Evolutionary conservation across 2,797 vertebrate species (phyloP).

Genomic region (Cottoperca gobio): DNA sequence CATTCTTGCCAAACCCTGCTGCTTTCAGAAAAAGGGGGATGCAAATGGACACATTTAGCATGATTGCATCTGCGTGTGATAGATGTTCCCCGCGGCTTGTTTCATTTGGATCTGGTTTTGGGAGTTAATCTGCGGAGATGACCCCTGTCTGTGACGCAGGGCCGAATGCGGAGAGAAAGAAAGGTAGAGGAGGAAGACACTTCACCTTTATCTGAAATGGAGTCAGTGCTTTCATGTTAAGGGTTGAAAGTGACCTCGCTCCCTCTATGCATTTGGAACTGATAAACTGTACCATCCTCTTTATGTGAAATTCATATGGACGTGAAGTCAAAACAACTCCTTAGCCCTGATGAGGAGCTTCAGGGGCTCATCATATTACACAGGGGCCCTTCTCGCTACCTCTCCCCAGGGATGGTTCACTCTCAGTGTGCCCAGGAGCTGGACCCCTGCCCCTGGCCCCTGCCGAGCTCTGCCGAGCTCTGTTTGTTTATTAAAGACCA

Average conservation of each 20-base stretch:
- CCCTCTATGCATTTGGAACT: slow-evolving; percentile 1
- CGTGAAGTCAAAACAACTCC: slow-evolving; percentile 26
- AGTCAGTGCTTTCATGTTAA: slow-evolving; percentile 46
- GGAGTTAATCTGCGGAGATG: slow-evolving; percentile 78
- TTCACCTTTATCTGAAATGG: slow-evolving; percentile 54
- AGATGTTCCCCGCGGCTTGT: slow-evolving; percentile 61
- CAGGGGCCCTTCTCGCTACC: slow-evolving; percentile 42
- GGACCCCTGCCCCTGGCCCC: slow-evolving; percentile 59
- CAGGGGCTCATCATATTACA: slow-evolving; percentile 62
- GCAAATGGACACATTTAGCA: slow-evolving; percentile 80
- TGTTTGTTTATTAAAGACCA: slow-evolving; percentile 86
- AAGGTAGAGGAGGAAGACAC: slow-evolving; percentile 44
- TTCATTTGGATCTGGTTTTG: slow-evolving; percentile 65
- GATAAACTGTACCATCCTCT: slow-evolving; percentile 25
- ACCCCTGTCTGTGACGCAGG: slow-evolving; percentile 66
- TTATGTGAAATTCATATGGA: slow-evolving; percentile 26
- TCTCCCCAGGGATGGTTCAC: slow-evolving; percentile 61
- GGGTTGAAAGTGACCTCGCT: slow-evolving; percentile 43
- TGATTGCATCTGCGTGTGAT: slow-evolving; percentile 75
- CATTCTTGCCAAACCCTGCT: neutral
- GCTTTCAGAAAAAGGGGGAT: slow-evolving; percentile 45
- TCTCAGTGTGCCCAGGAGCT: slow-evolving; percentile 40
- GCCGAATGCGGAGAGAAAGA: slow-evolving; percentile 25
- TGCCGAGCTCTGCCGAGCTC: slow-evolving; percentile 53
- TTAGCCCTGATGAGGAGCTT: slow-evolving; percentile 27